Evolutionary conservation across 2,113 vertebrate species (phyloP).

Genomic region (Oreochromis spilurus): DNA sequence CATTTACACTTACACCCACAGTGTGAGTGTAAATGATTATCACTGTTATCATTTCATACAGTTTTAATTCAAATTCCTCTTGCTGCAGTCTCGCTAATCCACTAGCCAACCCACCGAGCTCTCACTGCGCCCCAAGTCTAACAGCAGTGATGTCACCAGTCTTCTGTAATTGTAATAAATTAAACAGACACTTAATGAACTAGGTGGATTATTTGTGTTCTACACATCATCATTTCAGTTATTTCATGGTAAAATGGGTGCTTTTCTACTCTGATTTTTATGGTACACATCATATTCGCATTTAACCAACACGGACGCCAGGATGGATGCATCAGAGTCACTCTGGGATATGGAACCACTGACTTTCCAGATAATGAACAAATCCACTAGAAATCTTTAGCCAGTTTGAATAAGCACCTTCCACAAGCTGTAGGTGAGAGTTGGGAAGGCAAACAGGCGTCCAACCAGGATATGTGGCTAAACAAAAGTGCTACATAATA

Average conservation of each 20-base stretch:
- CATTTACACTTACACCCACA: background rate
- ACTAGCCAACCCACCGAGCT: background rate
- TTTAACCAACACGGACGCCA: too few species aligned
- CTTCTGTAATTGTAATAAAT: too few species aligned
- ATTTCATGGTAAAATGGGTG: too few species aligned
- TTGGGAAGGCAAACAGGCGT: background rate
- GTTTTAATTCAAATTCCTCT: background rate
- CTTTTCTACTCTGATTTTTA: too few species aligned
- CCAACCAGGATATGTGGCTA: background rate
- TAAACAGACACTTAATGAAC: too few species aligned
- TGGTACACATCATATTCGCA: too few species aligned
- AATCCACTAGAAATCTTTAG: background rate
- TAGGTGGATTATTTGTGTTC: too few species aligned
- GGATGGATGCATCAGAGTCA: too few species aligned
- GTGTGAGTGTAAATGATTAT: rapidly evolving
- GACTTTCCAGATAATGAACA: too few species aligned
- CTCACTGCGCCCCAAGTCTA: background rate
- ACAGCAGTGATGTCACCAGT: too few species aligned
- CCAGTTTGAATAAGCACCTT: background rate
- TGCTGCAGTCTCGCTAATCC: background rate
- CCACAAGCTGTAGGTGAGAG: background rate
- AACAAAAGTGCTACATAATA: background rate
- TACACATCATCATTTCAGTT: too few species aligned
- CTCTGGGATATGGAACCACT: too few species aligned
- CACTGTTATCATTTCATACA: background rate